These are phyloP conservation scores for Urosaurus nigricauda DNA, from an alignment of 2,797 vertebrate species.

Conservation along the genomic window DNA sequence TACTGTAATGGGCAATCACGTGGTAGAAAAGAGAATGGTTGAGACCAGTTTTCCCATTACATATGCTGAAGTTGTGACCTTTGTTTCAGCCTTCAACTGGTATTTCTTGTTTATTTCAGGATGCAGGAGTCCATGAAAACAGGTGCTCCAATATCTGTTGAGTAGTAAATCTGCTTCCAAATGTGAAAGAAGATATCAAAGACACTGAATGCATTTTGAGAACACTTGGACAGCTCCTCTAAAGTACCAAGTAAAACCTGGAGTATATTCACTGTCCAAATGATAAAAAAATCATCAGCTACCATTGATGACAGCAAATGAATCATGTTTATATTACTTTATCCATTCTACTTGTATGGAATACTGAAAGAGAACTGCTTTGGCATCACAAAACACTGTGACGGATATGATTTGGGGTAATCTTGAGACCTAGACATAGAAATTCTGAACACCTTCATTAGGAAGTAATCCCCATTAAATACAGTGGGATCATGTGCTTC, in stretches of 20 bases:
- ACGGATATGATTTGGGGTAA: background rate
- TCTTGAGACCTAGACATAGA: conserved; percentile 22
- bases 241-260: too few relatives aligned
- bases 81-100: background rate
- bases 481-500: background rate
- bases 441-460: background rate
- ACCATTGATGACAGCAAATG: too few relatives aligned
- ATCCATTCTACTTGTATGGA: background rate
- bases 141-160: background rate
- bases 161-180: too few relatives aligned
- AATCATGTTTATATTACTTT: background rate
- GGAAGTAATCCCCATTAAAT: background rate
- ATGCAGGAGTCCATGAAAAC: background rate
- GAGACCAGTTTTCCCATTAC: background rate
- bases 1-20: background rate
- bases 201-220: too few relatives aligned
- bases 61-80: too few relatives aligned
- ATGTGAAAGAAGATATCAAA: too few relatives aligned
- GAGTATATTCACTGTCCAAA: background rate
- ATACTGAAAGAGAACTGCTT: background rate
- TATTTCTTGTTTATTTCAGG: background rate
- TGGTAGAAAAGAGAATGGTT: background rate
- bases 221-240: too few relatives aligned
- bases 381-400: background rate
- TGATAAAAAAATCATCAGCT: background rate